A percentile compares a stretch with the other conserved stretches of the same genome.
phyloP scores from a whole-genome alignment of 2,113 vertebrate species.

The Chrysemys picta region DNA sequence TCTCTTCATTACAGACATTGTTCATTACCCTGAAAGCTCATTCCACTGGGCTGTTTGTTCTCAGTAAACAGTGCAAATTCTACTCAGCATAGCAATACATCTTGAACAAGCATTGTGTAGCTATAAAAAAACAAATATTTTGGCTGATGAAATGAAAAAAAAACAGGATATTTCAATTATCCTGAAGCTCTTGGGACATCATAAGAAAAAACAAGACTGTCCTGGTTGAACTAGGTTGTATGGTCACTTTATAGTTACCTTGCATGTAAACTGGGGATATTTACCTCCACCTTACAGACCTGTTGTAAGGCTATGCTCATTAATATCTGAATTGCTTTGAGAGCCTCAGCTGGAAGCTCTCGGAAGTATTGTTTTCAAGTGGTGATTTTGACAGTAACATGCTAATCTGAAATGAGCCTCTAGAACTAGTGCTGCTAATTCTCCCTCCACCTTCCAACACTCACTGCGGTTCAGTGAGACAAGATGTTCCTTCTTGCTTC shows the following conservation, averaged over 20 bases:
- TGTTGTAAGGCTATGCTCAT: not conserved
- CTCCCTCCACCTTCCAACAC: not conserved
- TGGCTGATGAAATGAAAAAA: not conserved
- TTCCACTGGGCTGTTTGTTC: not conserved
- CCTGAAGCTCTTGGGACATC: not conserved
- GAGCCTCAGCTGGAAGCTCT: slow-evolving; percentile 32
- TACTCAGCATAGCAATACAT: not conserved
- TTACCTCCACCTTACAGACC: no score
- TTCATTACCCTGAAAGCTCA: not conserved
- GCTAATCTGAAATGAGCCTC: slow-evolving; percentile 43
- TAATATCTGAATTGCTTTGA: slow-evolving; percentile 41
- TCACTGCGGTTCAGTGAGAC: slow-evolving; percentile 22
- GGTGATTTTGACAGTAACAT: slow-evolving; percentile 51
- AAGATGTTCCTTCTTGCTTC: not conserved
- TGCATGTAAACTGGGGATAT: not conserved
- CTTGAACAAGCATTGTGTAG: not conserved
- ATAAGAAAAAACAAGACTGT: not conserved
- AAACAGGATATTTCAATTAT: not conserved
- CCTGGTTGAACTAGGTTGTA: not conserved
- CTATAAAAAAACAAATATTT: not conserved
- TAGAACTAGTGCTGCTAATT: slow-evolving; percentile 11
- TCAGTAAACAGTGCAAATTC: not conserved
- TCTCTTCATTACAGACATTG: not conserved
- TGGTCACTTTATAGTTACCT: not conserved
- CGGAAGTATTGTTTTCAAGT: not conserved